Conservation (phyloP, 1,140 invertebrate genomes). For the Atta cephalotes region DNA sequence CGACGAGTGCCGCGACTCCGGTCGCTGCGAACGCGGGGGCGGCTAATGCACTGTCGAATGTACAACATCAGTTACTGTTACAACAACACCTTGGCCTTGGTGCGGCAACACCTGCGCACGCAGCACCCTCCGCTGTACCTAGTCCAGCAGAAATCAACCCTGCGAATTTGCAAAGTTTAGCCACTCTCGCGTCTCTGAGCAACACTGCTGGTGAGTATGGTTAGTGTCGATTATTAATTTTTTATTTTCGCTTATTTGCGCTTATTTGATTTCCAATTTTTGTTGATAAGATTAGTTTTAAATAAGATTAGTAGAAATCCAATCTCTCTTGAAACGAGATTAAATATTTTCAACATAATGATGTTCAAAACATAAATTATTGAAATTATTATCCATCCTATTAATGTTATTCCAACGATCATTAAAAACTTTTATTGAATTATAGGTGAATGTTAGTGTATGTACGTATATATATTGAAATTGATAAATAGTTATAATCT, state of each 20-base stretch:
- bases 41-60: slow-evolving; percentile 83
- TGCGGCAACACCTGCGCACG: slow-evolving; percentile 81
- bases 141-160: slow-evolving; percentile 86
- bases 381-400: neutral
- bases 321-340: neutral
- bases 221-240: slow-evolving; percentile 77
- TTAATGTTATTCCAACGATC: neutral
- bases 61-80: slow-evolving; percentile 87
- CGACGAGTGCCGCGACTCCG: slow-evolving; percentile 87
- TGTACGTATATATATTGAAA: slow-evolving; percentile 12
- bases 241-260: neutral
- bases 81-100: slow-evolving; percentile 90
- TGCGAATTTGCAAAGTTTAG: slow-evolving; percentile 88
- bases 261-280: neutral
- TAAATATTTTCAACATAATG: neutral
- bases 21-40: slow-evolving; percentile 79
- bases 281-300: neutral
- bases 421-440: neutral
- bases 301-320: neutral
- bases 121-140: slow-evolving; percentile 81
- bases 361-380: neutral
- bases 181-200: slow-evolving; percentile 87
- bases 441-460: neutral
- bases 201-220: slow-evolving; percentile 84
- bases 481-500: neutral